Percentiles rank a stretch among this genome's conserved stretches.
Conservation (phyloP, 2,113 vertebrate genomes). For the Callopanchax toddi region DNA sequence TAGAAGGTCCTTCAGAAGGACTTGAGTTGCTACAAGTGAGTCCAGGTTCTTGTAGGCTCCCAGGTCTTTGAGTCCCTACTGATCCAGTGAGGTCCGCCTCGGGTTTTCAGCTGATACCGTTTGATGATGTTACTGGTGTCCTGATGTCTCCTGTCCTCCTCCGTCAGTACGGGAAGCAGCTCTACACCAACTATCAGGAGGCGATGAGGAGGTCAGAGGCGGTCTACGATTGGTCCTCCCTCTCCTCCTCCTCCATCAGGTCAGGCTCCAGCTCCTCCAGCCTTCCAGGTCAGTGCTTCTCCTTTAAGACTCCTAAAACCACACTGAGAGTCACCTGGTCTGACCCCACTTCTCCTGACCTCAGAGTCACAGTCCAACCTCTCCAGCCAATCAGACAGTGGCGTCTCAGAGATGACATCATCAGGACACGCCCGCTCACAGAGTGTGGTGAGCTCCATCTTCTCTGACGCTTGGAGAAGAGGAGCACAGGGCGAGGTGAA, state of each 20-base stretch:
- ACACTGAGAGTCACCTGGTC: too few relatives aligned
- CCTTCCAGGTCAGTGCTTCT: conserved; percentile 86
- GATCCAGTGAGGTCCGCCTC: too few relatives aligned
- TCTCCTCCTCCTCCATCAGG: conserved; percentile 97
- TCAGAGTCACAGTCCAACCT: conserved; percentile 96
- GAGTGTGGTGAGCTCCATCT: conserved; percentile 96
- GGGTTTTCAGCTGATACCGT: too few relatives aligned
- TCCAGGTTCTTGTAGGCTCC: too few relatives aligned
- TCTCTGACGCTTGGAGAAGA: conserved; percentile 97
- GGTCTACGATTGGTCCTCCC: conserved; percentile 94
- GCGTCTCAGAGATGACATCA: conserved; percentile 91
- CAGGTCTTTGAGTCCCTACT: too few relatives aligned
- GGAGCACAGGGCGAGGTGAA: conserved; percentile 94
- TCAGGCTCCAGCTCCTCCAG: conserved; percentile 97
- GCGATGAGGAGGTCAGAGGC: conserved; percentile 93
- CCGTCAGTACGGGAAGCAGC: conserved; percentile 91
- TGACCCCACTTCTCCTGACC: too few relatives aligned
- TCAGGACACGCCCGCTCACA: conserved; percentile 91
- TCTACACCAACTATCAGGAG: conserved; percentile 96
- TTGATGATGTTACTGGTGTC: too few relatives aligned
- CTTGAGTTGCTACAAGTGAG: too few relatives aligned
- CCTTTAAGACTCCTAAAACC: too few relatives aligned
- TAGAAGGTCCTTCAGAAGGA: too few relatives aligned
- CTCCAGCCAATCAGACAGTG: conserved; percentile 96
- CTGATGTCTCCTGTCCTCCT: conserved; percentile 2